Evolutionary conservation across 2,113 vertebrate species (phyloP), one percentile per base, ranked within the genome.

Genomic region (Anoplopoma fimbria): DNA sequence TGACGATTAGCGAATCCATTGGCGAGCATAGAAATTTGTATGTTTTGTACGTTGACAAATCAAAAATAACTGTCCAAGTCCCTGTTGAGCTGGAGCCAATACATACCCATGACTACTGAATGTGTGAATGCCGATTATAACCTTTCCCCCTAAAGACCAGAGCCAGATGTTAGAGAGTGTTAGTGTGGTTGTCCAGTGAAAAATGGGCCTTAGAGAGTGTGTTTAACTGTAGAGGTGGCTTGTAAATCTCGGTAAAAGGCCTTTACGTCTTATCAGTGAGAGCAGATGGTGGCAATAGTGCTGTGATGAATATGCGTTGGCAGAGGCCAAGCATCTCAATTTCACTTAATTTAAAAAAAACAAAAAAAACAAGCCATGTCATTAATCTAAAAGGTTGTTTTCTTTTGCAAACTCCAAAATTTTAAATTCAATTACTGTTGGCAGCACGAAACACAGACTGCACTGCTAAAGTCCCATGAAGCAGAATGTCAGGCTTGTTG

Each of bases 401-500:
- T 73, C 69, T 40, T 36, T 55, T 6, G 34, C 70, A 23, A 79
- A 38, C 67, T 79, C 14, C 21, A 47, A 2, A 21, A 62, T 55
- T 85, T 57, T 82, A 74, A 42, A 55, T 77, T 71, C 47, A 69
- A 0, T 73, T 7, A 55, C 62, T 75, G 67, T 34, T 45, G 62
- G 69, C 75, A 65, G 47, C 0, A 9, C 63, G 57, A 27, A 33
- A 21, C 23, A 53, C 12, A n/a, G 15, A 53, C 34, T 2, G 62
- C 33, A 7, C 51, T 29, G 75, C 27, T 67, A 13, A 29, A 51
- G 60, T 78, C 69, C 38, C 53, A 36, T 68, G 60, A 38, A 79
- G 45, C 60, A 60, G 68, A 73, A 80, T 84, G 85, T 86, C 76
- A 89, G 73, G 75, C 72, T 51, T 87, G 80, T 82, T 75, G 71